These are phyloP conservation scores for Carcharodon carcharias DNA, from an alignment of 2,797 vertebrate species.

Conservation along the genomic window DNA sequence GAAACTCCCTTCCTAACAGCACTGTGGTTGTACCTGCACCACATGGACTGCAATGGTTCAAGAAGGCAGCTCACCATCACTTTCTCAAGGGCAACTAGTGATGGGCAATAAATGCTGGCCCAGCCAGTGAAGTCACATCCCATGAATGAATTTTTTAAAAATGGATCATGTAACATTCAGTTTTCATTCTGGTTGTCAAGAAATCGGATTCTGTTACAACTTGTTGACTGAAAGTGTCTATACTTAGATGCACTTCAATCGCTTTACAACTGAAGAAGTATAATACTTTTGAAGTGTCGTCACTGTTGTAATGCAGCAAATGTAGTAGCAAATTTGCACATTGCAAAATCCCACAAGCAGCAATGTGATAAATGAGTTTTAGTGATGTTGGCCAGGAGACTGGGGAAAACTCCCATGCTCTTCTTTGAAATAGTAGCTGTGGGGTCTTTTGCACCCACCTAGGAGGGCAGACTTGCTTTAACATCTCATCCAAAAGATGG, in stretches of 20 bases:
- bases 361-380: neutral
- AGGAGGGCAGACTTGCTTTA: neutral
- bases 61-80: too few relatives aligned
- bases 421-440: neutral
- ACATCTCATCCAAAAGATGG: neutral
- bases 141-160: too few relatives aligned
- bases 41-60: too few relatives aligned
- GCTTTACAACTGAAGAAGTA: neutral
- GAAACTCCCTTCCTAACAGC: too few relatives aligned
- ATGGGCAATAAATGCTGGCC: too few relatives aligned
- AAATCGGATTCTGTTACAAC: neutral
- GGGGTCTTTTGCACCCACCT: neutral
- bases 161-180: neutral
- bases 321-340: neutral
- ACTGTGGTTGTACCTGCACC: too few relatives aligned
- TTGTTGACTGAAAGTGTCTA: neutral
- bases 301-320: neutral
- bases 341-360: neutral
- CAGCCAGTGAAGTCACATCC: too few relatives aligned
- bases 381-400: too few relatives aligned
- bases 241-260: neutral
- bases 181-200: neutral
- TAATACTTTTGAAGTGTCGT: neutral
- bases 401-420: neutral
- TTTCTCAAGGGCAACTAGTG: too few relatives aligned